These are phyloP conservation scores for Equus przewalskii DNA, from an alignment of 2,113 vertebrate genomes.

Conservation along the genomic window DNA sequence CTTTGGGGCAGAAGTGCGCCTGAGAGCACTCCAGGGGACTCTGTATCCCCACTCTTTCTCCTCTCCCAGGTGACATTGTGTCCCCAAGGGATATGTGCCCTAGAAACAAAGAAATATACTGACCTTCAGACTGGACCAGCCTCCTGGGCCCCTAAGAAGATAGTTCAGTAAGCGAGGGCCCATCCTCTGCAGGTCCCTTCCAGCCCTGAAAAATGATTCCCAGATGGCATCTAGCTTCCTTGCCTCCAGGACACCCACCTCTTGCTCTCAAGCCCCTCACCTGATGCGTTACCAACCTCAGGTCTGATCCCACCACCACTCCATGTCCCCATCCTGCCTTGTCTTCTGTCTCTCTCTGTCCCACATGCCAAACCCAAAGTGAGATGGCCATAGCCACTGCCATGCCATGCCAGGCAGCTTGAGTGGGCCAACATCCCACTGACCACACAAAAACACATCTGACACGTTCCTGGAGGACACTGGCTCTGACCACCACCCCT, in stretches of 20 bases:
- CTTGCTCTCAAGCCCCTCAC: neutral
- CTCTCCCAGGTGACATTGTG: neutral
- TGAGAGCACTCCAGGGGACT: neutral
- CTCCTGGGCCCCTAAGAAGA: neutral
- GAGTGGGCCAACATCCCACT: neutral
- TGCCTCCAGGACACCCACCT: neutral
- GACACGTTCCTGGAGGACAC: neutral
- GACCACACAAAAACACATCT: no score
- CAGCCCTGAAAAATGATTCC: neutral
- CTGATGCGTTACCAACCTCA: neutral
- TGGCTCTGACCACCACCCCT: neutral
- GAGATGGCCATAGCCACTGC: neutral
- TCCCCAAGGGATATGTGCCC: neutral
- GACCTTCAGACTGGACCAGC: neutral
- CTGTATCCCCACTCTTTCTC: neutral
- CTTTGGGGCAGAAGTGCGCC: neutral
- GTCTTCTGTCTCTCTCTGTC: neutral
- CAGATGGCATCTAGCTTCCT: neutral
- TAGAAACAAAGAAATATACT: neutral
- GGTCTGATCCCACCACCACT: neutral
- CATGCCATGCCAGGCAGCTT: neutral
- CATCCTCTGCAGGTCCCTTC: neutral
- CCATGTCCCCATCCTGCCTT: neutral
- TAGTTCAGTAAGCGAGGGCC: neutral
- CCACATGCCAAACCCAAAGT: neutral